A percentile compares a stretch with the other conserved stretches of the same genome.
Evolutionary conservation across 2,888 invertebrate genomes (phyloP).

Genomic region (Ashinkailepas kermadecensis): DNA sequence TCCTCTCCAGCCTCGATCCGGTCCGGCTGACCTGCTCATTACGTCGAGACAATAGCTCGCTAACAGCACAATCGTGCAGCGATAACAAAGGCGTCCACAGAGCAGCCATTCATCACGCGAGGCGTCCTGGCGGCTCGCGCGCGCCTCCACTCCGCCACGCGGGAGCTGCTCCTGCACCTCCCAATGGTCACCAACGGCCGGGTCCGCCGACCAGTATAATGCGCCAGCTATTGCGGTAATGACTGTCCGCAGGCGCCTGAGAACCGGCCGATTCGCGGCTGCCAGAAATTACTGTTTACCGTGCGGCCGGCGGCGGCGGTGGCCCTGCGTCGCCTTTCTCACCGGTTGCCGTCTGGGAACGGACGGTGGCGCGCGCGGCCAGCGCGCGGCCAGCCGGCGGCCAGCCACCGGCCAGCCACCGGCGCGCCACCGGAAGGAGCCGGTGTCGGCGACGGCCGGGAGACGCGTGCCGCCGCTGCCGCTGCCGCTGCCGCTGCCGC

Average conservation of each 20-base stretch:
- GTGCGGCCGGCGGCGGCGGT: background rate
- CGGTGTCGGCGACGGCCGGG: background rate
- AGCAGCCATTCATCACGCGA: background rate
- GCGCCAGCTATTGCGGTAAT: background rate
- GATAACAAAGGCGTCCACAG: background rate
- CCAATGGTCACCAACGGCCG: background rate
- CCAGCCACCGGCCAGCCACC: background rate
- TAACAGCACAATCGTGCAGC: constrained; percentile 6
- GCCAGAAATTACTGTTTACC: constrained; percentile 10
- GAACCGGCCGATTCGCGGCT: constrained; percentile 6
- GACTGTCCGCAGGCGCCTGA: background rate
- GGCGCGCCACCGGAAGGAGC: background rate
- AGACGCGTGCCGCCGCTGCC: constrained; percentile 1
- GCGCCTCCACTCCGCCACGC: background rate
- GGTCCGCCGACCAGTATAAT: background rate
- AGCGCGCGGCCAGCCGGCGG: background rate
- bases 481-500: too few relatives aligned
- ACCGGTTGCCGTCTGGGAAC: background rate
- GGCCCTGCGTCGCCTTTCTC: constrained; percentile 7
- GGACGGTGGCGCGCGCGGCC: background rate
- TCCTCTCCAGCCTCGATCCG: background rate
- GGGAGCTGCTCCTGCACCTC: background rate
- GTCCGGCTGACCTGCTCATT: background rate
- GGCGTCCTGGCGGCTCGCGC: background rate
- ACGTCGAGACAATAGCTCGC: background rate